phyloP scores from a whole-genome alignment of 2,888 invertebrate species.

The Baronia brevicornis region DNA sequence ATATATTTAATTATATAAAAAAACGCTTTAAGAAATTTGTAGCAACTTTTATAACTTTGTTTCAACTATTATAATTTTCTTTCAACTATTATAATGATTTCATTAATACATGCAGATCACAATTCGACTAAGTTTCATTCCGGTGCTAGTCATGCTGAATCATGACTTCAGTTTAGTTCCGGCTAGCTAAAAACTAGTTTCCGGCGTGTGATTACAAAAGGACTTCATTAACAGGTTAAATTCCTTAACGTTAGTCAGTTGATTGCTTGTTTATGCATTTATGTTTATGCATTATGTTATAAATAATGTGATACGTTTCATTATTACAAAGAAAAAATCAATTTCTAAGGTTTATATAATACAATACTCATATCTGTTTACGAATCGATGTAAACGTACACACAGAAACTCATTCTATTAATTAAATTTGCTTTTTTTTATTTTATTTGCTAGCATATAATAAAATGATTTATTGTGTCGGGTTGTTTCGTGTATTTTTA shows the following conservation, averaged over 20 bases:
- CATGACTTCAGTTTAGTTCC: slow-evolving; percentile 21
- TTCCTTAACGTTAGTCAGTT: neutral
- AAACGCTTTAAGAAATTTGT: neutral
- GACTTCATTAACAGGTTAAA: neutral
- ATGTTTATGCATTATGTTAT: too few species aligned
- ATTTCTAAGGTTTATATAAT: too few species aligned
- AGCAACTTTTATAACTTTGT: neutral
- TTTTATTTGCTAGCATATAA: too few species aligned
- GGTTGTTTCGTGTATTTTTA: too few species aligned
- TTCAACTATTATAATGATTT: slow-evolving; percentile 6
- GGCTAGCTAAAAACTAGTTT: slow-evolving; percentile 13
- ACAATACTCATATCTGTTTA: too few species aligned
- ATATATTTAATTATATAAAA: neutral
- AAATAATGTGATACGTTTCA: too few species aligned
- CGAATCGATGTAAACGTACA: too few species aligned
- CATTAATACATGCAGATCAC: slow-evolving; percentile 3
- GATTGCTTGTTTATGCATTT: too few species aligned
- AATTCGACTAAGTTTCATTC: slow-evolving; percentile 7
- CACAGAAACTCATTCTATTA: too few species aligned
- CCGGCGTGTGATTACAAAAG: slow-evolving; percentile 3
- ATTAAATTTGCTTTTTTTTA: too few species aligned
- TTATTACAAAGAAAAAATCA: too few species aligned
- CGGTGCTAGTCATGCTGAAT: slow-evolving; percentile 20
- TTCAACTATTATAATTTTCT: slow-evolving; percentile 4
- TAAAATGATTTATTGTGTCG: too few species aligned